phyloP scores from a whole-genome alignment of 1,140 invertebrate genomes.

The Calycopis cecrops region DNA sequence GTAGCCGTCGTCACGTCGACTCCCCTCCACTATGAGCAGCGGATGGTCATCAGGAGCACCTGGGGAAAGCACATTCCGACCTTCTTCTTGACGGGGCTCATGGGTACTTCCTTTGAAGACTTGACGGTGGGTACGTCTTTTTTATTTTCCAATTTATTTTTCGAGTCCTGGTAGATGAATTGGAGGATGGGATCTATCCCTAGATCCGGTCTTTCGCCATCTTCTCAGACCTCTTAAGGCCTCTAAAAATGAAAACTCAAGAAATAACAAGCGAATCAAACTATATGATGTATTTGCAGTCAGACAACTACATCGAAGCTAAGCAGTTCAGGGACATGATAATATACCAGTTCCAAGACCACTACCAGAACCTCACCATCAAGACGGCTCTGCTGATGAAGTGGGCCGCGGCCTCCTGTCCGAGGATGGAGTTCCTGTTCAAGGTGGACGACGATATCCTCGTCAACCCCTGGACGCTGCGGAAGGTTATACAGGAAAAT shows the following conservation, averaged over 20 bases:
- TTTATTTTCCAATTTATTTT: constrained; percentile 4
- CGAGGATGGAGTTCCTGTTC: constrained; percentile 79
- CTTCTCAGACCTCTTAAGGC: too few relatives aligned
- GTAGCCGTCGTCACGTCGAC: constrained; percentile 80
- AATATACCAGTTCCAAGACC: constrained; percentile 81
- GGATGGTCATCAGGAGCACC: constrained; percentile 77
- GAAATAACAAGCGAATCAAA: not conserved
- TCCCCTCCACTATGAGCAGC: constrained; percentile 74
- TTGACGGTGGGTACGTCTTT: constrained; percentile 21
- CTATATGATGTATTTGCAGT: constrained; percentile 24
- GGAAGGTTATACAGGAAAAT: constrained; percentile 75
- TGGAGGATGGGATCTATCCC: too few relatives aligned
- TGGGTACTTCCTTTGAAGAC: constrained; percentile 38
- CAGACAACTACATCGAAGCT: constrained; percentile 53
- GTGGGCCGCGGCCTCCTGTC: constrained; percentile 81
- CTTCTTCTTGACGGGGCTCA: constrained; percentile 81
- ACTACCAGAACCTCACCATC: constrained; percentile 88
- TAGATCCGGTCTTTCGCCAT: too few relatives aligned
- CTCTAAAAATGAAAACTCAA: too few relatives aligned
- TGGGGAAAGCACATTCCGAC: constrained; percentile 75
- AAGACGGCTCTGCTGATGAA: constrained; percentile 86
- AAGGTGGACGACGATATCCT: constrained; percentile 87
- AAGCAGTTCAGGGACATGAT: constrained; percentile 52
- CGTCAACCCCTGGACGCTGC: constrained; percentile 79
- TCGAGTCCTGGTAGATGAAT: too few relatives aligned